Conservation (phyloP, 2,888 invertebrate species). For the Flexamia atlantica region DNA sequence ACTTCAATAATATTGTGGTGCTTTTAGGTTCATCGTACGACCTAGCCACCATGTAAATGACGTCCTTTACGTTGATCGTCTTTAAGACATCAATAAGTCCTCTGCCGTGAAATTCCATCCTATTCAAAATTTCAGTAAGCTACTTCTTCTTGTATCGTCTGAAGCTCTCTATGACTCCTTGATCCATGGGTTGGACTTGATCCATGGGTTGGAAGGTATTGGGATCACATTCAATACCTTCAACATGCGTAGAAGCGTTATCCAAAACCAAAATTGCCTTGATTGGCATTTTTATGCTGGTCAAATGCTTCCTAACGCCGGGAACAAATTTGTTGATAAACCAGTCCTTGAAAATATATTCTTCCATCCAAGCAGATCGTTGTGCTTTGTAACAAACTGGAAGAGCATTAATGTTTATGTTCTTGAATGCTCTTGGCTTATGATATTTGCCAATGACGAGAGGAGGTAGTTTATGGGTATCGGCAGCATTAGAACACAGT, state of each 20-base stretch:
- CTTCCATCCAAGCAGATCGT: constrained; percentile 63
- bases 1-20: constrained; percentile 18
- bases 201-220: too few species aligned
- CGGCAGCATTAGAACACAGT: constrained; percentile 47
- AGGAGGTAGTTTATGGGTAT: constrained; percentile 52
- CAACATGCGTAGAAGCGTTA: constrained; percentile 1
- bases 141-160: constrained; percentile 48
- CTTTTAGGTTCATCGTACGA: neutral
- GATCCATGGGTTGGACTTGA: constrained; percentile 61
- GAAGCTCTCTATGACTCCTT: constrained; percentile 42
- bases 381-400: constrained; percentile 60
- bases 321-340: constrained; percentile 51
- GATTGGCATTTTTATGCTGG: neutral
- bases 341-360: constrained; percentile 62
- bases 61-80: neutral
- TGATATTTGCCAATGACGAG: constrained; percentile 59
- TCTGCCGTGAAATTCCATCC: constrained; percentile 46
- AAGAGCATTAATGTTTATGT: constrained; percentile 51
- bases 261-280: constrained; percentile 6
- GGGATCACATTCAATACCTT: constrained; percentile 12
- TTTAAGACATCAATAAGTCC: neutral
- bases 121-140: constrained; percentile 39
- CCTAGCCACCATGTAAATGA: neutral
- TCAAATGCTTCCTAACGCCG: neutral
- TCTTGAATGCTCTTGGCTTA: constrained; percentile 58